phyloP scores from a whole-genome alignment of 2,113 vertebrate genomes.

The Chrysochloris asiatica region DNA sequence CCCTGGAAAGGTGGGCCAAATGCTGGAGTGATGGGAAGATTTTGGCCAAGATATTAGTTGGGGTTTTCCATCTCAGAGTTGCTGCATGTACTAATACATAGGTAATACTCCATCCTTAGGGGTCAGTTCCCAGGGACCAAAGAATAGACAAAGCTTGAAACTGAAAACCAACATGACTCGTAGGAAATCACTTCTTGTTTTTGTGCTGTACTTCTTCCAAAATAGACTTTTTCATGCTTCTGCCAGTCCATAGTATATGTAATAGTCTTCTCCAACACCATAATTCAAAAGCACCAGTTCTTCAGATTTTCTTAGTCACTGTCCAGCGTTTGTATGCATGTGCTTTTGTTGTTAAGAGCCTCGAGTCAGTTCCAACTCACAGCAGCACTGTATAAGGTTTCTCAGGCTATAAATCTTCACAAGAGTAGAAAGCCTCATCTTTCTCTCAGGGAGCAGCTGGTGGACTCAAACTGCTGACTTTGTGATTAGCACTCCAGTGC shows the following conservation, averaged over 20 bases:
- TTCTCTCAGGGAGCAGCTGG: too few relatives aligned
- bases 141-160: neutral
- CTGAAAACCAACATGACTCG: neutral
- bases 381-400: too few relatives aligned
- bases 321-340: too few relatives aligned
- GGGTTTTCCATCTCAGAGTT: conserved; percentile 67
- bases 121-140: neutral
- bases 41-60: conserved; percentile 57
- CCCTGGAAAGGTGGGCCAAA: conserved; percentile 53
- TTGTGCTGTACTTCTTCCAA: neutral
- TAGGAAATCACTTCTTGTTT: neutral
- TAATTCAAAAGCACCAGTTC: neutral
- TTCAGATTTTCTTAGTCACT: neutral
- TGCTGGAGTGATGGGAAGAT: conserved; percentile 36
- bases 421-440: too few relatives aligned
- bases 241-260: neutral
- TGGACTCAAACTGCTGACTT: too few relatives aligned
- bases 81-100: neutral
- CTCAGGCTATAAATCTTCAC: too few relatives aligned
- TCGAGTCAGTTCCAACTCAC: too few relatives aligned
- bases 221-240: neutral
- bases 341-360: too few relatives aligned
- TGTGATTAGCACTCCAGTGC: too few relatives aligned
- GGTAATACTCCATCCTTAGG: neutral
- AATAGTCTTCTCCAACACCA: neutral